Conservation (phyloP, 2,797 vertebrate genomes). For the Lacerta bilineata region DNA sequence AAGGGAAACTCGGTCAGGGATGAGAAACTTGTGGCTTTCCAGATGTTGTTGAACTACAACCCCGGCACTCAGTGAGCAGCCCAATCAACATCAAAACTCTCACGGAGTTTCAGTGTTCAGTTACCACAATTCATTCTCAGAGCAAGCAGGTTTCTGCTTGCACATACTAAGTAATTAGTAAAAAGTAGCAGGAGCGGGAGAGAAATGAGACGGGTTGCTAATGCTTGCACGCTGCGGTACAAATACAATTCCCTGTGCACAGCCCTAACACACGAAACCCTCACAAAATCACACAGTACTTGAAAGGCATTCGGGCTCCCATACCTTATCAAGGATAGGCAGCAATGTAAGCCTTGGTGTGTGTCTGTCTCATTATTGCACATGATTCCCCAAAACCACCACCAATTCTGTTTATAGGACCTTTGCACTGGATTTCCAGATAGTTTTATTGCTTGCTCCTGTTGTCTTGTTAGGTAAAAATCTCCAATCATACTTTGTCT, state of each 20-base stretch:
- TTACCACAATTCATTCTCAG: background rate
- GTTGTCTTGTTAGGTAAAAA: rapidly evolving
- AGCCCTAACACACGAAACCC: background rate
- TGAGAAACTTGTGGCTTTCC: too few relatives aligned
- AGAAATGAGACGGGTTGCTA: background rate
- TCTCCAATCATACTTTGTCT: background rate
- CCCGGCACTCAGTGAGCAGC: too few relatives aligned
- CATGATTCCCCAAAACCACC: background rate
- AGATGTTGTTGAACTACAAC: too few relatives aligned
- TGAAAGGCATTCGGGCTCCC: background rate
- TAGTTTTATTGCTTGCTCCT: background rate
- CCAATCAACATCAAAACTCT: too few relatives aligned
- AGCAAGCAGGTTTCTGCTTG: background rate
- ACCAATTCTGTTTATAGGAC: background rate
- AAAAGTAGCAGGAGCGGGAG: background rate
- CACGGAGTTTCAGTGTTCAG: too few relatives aligned
- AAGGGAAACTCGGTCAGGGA: too few relatives aligned
- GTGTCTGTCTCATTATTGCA: too few relatives aligned
- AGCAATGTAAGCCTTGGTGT: background rate
- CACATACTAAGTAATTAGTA: background rate
- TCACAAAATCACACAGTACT: background rate
- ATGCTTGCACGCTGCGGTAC: background rate
- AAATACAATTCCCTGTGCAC: background rate
- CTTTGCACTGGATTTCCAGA: background rate
- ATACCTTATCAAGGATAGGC: background rate